Evolutionary conservation across 2,113 vertebrate species (phyloP), one percentile per base, ranked within the genome.

Genomic region (Calidris pygmaea): DNA sequence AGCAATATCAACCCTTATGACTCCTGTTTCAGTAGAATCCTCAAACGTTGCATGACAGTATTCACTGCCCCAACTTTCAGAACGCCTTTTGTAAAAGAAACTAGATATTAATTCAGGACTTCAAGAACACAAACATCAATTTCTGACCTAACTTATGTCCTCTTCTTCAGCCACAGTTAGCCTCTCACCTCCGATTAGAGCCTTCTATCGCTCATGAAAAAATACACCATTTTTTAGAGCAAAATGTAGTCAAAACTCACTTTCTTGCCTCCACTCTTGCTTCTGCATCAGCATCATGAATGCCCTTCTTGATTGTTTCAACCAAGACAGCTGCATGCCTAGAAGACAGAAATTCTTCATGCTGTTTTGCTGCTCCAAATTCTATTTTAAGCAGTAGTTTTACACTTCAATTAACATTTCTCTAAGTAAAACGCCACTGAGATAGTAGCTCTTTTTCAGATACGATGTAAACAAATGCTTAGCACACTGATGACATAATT

Each of bases 271-370:
- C 99, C 71, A 99, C 99, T 98, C 99, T 98, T 96, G 99, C 99
- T 95, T 99, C 99, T 12, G 99, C 99, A 97, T 99, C 99, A 14
- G 99, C 99, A 97, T 99, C 99, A 97, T 98, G 98, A 97, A 99
- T 98, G 95, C 99, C 99, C 91, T 99, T 99, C 97, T 99, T 99
- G 96, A 99, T 99, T 70, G 99, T 99, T 95, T 99, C 99, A 87
- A 99, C 99, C 95, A 99, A 96, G 95, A 99, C 99, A 30, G 99
- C 98, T 62, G 98, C 99, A 77, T 99, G 99, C 97, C 99, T 99
- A 95, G 22, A 95, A 95, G 48, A 93, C 14, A 96, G 59, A 97
- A 53, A 95, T 77, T 81, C 17, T 67, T 96, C 60, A 90, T 52
- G 29, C 12, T 48, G 37, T 87, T 94, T 93, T 85, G 55, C 45